Evolutionary conservation across 35 echinoderm and acorn worm species (phyloP).

Genomic region (Ophioderma brevispina): DNA sequence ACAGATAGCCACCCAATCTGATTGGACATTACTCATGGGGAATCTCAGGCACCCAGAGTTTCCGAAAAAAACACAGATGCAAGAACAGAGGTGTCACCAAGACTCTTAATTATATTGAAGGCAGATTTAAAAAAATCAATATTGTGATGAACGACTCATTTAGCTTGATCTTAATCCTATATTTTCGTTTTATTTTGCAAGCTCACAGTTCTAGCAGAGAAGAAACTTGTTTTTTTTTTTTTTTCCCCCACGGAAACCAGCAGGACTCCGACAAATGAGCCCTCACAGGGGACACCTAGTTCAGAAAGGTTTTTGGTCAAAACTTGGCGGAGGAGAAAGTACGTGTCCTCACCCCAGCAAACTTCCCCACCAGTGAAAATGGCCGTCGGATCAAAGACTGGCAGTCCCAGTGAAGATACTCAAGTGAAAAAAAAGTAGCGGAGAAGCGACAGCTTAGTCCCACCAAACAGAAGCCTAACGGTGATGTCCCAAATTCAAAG

Average conservation of each 20-base stretch:
- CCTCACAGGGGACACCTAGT: background rate
- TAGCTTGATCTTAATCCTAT: no score
- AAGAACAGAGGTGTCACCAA: no score
- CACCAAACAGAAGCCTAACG: background rate
- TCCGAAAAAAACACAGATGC: no score
- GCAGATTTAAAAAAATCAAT: no score
- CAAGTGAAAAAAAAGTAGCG: background rate
- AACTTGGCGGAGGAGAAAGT: background rate
- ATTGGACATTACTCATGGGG: no score
- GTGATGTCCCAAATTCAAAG: conserved; percentile 33
- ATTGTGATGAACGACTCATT: no score
- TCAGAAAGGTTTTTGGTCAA: conserved; percentile 11
- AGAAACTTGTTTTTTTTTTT: no score
- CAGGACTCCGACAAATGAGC: conserved; percentile 56
- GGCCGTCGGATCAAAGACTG: background rate
- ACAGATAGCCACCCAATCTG: no score
- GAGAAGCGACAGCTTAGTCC: background rate
- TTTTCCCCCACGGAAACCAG: conserved; percentile 47
- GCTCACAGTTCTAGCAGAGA: conserved; percentile 89
- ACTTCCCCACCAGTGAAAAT: background rate
- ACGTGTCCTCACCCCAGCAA: background rate
- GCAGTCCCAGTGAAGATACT: background rate
- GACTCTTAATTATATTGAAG: no score
- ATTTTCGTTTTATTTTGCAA: no score
- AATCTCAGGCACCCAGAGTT: no score